These are phyloP conservation scores for Malurus splendens DNA, from an alignment of 2,797 vertebrate genomes.

Conservation along the genomic window DNA sequence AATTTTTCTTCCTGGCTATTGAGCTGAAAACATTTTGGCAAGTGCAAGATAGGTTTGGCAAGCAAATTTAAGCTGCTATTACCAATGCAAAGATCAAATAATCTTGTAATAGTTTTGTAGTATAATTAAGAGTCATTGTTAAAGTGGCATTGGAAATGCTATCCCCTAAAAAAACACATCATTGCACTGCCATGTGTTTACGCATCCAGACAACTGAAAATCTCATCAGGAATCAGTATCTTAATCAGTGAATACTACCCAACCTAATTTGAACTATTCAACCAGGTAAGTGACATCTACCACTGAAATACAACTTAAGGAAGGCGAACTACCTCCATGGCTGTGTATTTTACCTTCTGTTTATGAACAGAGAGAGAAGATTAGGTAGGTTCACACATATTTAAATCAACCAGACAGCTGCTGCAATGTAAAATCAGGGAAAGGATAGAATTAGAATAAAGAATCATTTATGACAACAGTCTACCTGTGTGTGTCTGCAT, in stretches of 20 bases:
- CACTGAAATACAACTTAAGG: neutral
- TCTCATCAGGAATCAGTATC: neutral
- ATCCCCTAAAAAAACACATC: neutral
- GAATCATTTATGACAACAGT: neutral
- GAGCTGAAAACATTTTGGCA: constrained; percentile 68
- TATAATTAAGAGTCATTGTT: constrained; percentile 29
- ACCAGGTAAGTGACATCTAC: neutral
- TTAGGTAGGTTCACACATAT: neutral
- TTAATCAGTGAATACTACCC: neutral
- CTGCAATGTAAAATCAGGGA: neutral
- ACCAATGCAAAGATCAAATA: constrained; percentile 33
- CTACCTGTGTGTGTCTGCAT: fast-evolving
- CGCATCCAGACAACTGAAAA: neutral
- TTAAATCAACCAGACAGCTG: neutral
- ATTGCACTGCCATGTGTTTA: neutral
- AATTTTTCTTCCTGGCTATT: constrained; percentile 63
- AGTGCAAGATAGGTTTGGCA: constrained; percentile 62
- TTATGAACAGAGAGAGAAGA: neutral
- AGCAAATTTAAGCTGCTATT: constrained; percentile 33
- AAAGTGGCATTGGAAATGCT: constrained; percentile 3
- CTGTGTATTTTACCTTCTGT: neutral
- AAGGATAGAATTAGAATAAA: neutral
- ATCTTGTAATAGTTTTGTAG: neutral
- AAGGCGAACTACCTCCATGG: neutral
- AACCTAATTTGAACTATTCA: neutral